phyloP scores from a whole-genome alignment of 92 coral and sea anemone species.

The Porites rus region DNA sequence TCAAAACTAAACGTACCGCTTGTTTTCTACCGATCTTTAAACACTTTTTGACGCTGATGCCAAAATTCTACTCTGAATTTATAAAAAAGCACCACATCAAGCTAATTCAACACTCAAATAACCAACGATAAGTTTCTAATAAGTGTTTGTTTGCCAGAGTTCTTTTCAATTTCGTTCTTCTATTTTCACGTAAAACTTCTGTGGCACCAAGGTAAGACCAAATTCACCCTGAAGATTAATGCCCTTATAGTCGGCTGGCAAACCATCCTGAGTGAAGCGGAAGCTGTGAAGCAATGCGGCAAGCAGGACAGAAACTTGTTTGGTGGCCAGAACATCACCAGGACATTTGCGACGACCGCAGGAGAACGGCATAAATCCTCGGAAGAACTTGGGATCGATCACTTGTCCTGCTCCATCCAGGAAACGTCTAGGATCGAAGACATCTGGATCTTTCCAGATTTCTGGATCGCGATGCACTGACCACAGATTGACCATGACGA shows the following conservation, averaged over 20 bases:
- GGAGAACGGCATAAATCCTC: constrained; percentile 57
- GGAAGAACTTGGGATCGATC: constrained; percentile 43
- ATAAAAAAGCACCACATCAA: not conserved
- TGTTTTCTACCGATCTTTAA: too few species aligned
- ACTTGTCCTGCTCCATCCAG: constrained; percentile 60
- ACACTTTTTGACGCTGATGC: too few species aligned
- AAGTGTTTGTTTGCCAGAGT: not conserved
- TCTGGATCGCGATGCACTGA: constrained; percentile 69
- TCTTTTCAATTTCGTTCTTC: constrained; percentile 35
- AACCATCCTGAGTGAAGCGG: constrained; percentile 54
- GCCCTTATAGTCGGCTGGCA: constrained; percentile 50
- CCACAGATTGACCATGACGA: constrained; percentile 79
- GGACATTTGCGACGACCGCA: constrained; percentile 63
- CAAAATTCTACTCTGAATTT: too few species aligned
- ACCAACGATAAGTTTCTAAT: not conserved
- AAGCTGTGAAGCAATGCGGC: constrained; percentile 49
- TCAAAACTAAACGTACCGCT: too few species aligned
- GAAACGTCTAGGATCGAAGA: constrained; percentile 78
- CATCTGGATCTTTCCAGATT: constrained; percentile 78
- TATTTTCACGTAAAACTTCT: constrained; percentile 23
- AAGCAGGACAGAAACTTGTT: constrained; percentile 23
- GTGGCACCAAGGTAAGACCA: constrained; percentile 38
- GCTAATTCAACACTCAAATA: too few species aligned
- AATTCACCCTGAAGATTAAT: constrained; percentile 40
- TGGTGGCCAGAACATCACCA: constrained; percentile 44